Evolutionary conservation across 2,888 invertebrate species (phyloP).

Genomic region (Tupiocoris notatus): DNA sequence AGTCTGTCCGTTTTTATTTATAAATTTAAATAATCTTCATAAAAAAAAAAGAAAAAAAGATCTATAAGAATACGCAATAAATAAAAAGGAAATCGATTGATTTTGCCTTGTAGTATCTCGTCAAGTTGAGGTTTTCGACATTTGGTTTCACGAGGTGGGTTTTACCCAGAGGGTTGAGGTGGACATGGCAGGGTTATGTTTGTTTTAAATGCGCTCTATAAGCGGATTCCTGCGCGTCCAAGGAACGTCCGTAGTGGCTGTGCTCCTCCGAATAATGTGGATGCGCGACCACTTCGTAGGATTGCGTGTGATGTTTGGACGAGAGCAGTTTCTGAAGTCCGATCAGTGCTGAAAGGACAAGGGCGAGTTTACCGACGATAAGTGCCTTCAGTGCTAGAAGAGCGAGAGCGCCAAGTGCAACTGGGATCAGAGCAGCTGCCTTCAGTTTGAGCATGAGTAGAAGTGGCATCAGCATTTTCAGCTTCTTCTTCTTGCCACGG

Average conservation of each 20-base stretch:
- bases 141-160: conserved; percentile 1
- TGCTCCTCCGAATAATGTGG: conserved; percentile 58
- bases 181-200: conserved; percentile 15
- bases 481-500: conserved; percentile 77
- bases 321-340: conserved; percentile 77
- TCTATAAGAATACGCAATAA: not conserved
- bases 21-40: conserved; percentile 27
- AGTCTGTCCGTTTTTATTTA: conserved; percentile 40
- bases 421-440: conserved; percentile 72
- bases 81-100: conserved; percentile 42
- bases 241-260: conserved; percentile 62
- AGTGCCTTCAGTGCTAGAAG: conserved; percentile 81
- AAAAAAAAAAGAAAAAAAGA: conserved; percentile 29
- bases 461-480: conserved; percentile 73
- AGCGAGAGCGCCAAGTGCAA: conserved; percentile 74
- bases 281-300: conserved; percentile 62
- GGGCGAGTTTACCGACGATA: conserved; percentile 77
- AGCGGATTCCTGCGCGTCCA: conserved; percentile 72
- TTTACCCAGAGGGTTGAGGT: not conserved
- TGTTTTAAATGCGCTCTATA: conserved; percentile 55
- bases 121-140: conserved; percentile 42
- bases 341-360: conserved; percentile 72
- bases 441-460: conserved; percentile 76
- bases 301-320: conserved; percentile 66
- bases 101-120: conserved; percentile 8